Percentiles rank a stretch among this genome's conserved stretches.
These are phyloP conservation scores for Archegozetes longisetosus DNA, from an alignment of 1,140 invertebrate species.

Conservation along the genomic window DNA sequence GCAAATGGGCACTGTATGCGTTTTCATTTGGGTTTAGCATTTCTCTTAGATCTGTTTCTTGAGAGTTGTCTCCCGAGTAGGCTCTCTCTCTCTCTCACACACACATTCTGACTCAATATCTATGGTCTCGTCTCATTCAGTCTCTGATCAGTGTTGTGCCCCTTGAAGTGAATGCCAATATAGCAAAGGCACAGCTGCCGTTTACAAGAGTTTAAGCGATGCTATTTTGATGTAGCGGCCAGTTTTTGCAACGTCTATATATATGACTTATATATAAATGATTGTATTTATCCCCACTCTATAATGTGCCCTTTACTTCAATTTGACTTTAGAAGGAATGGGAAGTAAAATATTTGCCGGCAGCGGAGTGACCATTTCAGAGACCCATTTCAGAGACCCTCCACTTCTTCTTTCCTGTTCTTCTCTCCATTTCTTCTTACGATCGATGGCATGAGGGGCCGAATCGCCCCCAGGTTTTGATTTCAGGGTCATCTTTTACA, in stretches of 20 bases:
- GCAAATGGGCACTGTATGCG: neutral
- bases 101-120: too few relatives aligned
- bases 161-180: neutral
- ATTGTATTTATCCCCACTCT: too few relatives aligned
- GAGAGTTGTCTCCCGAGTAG: too few relatives aligned
- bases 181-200: neutral
- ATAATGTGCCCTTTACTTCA: neutral
- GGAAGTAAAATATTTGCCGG: neutral
- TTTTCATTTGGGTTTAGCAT: neutral
- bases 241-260: neutral
- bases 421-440: neutral
- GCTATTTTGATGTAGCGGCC: neutral
- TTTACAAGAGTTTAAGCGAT: neutral
- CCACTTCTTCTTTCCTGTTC: neutral
- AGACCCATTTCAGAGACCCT: too few relatives aligned
- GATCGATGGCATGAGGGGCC: neutral
- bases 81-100: neutral
- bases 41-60: neutral
- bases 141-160: neutral
- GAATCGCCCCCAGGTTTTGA: neutral
- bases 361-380: neutral
- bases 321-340: neutral
- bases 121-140: too few relatives aligned
- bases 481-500: neutral
- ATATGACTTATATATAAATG: too few relatives aligned